Conservation (phyloP, 1,140 invertebrate species). For the Drosophila sproati region DNA sequence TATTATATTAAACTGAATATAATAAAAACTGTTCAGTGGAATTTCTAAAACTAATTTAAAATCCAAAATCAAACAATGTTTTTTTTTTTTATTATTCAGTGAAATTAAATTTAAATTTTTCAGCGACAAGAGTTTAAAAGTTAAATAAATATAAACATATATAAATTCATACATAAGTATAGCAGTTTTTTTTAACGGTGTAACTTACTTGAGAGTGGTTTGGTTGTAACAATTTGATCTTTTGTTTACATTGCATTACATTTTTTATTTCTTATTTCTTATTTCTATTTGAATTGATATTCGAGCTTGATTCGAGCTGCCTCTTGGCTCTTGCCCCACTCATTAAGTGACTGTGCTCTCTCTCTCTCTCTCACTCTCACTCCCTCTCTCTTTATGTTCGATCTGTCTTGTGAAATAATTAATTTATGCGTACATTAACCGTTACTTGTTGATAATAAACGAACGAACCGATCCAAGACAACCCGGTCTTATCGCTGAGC, state of each 20-base stretch:
- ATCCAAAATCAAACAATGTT: too few relatives aligned
- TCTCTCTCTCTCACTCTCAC: background rate
- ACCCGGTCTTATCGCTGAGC: conserved; percentile 51
- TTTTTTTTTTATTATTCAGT: too few relatives aligned
- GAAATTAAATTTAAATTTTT: too few relatives aligned
- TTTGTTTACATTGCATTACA: conserved; percentile 60
- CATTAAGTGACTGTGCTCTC: conserved; percentile 44
- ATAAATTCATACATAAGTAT: background rate
- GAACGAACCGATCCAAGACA: conserved; percentile 1
- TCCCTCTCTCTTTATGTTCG: background rate
- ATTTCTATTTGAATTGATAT: conserved; percentile 51
- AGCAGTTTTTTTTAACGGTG: background rate
- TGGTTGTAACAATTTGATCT: conserved; percentile 53
- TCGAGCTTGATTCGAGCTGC: conserved; percentile 26
- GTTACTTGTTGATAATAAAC: conserved; percentile 75
- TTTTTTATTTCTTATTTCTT: conserved; percentile 10
- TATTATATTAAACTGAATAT: too few relatives aligned
- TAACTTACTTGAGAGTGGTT: conserved; percentile 37
- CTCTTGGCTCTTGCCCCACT: conserved; percentile 10
- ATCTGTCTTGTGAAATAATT: conserved; percentile 70
- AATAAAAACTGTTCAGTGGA: too few relatives aligned
- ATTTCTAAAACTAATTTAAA: too few relatives aligned
- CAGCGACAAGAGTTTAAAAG: too few relatives aligned
- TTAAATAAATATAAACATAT: too few relatives aligned
- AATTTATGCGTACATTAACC: conserved; percentile 81